Conservation (phyloP, 2,888 invertebrate genomes). For the Dryococelus australis region DNA sequence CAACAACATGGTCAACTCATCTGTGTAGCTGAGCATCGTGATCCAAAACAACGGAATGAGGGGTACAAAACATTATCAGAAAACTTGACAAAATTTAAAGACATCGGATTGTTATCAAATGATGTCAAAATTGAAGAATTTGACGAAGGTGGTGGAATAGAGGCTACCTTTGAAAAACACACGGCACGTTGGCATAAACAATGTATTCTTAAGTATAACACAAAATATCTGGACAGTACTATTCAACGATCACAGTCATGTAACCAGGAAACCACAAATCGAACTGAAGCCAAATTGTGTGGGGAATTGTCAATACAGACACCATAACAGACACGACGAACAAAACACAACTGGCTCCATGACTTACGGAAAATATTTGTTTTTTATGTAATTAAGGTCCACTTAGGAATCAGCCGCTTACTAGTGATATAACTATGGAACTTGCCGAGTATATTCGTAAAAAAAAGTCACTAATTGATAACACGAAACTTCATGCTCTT, state of each 20-base stretch:
- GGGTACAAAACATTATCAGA: no score
- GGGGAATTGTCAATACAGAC: conserved; percentile 12
- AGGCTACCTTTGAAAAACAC: no score
- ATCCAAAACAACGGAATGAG: no score
- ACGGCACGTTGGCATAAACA: no score
- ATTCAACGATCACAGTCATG: no score
- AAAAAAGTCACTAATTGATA: not conserved
- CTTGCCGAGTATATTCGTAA: not conserved
- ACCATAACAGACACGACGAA: not conserved
- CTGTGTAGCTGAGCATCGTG: not conserved
- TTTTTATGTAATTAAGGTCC: not conserved
- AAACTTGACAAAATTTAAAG: no score
- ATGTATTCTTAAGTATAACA: no score
- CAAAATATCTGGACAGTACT: no score
- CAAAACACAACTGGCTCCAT: not conserved
- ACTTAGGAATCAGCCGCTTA: conserved; percentile 10
- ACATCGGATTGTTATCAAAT: no score
- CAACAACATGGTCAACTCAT: not conserved
- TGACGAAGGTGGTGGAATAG: no score
- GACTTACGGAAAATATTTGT: conserved; percentile 21
- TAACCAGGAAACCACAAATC: no score
- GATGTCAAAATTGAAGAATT: no score
- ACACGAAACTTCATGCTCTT: conserved; percentile 11
- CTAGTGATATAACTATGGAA: not conserved
- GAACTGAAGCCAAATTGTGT: not conserved